Evolutionary conservation across 2,888 invertebrate species (phyloP).

Genomic region (Plagiodera versicolora): DNA sequence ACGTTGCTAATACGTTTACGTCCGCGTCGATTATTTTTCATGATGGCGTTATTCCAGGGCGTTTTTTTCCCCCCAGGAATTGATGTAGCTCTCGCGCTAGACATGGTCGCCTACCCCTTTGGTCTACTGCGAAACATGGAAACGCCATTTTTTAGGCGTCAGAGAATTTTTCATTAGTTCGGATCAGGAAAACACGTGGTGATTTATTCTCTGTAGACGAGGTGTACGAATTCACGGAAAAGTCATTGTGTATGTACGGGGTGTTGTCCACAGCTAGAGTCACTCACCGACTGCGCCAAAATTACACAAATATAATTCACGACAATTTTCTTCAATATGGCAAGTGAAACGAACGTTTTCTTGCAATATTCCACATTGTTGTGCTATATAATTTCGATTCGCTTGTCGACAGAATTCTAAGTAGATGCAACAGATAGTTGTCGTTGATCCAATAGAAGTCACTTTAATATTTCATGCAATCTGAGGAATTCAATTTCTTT

Average conservation of each 20-base stretch:
- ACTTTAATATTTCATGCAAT: constrained; percentile 22
- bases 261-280: too few relatives aligned
- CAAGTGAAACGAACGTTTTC: background rate
- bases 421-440: constrained; percentile 16
- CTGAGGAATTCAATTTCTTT: constrained; percentile 25
- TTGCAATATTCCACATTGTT: constrained; percentile 8
- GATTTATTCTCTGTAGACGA: too few relatives aligned
- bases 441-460: constrained; percentile 20
- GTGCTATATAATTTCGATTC: background rate
- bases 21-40: constrained; percentile 13
- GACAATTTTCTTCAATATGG: too few relatives aligned
- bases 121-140: background rate
- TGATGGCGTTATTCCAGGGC: background rate
- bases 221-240: too few relatives aligned
- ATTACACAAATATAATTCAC: too few relatives aligned
- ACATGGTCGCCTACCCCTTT: background rate
- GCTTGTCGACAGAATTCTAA: background rate
- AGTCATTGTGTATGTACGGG: too few relatives aligned
- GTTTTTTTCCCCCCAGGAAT: too few relatives aligned
- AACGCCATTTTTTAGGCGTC: too few relatives aligned
- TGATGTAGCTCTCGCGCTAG: background rate
- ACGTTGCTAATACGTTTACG: constrained; percentile 31
- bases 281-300: too few relatives aligned
- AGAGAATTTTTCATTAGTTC: too few relatives aligned
- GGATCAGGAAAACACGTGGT: too few relatives aligned